Evolutionary conservation across 35 echinoderm and acorn worm species (phyloP).

Genomic region (Ophiothrix spiculata): DNA sequence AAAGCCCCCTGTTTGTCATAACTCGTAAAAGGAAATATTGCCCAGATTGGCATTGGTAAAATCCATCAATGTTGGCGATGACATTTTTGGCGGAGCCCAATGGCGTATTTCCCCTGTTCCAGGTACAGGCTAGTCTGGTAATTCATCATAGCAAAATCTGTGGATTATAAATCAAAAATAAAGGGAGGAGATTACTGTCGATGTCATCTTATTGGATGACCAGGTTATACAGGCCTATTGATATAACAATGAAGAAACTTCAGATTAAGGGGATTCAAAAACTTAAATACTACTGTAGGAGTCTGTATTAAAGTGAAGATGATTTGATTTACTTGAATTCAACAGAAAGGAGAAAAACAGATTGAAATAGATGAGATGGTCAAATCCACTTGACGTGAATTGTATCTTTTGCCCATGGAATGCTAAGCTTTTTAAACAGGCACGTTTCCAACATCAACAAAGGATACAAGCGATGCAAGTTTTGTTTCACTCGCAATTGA

Average conservation of each 20-base stretch:
- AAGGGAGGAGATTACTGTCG: background rate
- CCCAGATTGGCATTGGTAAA: conserved; percentile 3
- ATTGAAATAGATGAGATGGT: conserved; percentile 4
- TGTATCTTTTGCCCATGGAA: background rate
- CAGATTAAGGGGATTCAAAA: background rate
- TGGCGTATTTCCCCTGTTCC: conserved; percentile 2
- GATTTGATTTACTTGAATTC: background rate
- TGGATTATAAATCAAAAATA: background rate
- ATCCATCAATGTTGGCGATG: background rate
- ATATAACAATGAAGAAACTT: background rate
- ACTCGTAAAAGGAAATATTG: background rate
- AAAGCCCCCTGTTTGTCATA: background rate
- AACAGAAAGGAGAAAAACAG: background rate
- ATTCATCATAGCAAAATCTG: conserved; percentile 1
- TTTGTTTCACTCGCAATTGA: background rate
- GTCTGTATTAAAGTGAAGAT: background rate
- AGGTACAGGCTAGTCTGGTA: background rate
- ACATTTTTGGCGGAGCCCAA: background rate
- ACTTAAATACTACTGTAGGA: background rate
- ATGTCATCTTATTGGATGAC: conserved; percentile 1
- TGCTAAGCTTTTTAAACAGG: background rate
- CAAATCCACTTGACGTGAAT: background rate
- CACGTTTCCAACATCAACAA: background rate
- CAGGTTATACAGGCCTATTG: background rate
- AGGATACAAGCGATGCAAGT: background rate